Evolutionary conservation across 1,140 invertebrate genomes (phyloP).

Genomic region (Brachionus sp.): DNA sequence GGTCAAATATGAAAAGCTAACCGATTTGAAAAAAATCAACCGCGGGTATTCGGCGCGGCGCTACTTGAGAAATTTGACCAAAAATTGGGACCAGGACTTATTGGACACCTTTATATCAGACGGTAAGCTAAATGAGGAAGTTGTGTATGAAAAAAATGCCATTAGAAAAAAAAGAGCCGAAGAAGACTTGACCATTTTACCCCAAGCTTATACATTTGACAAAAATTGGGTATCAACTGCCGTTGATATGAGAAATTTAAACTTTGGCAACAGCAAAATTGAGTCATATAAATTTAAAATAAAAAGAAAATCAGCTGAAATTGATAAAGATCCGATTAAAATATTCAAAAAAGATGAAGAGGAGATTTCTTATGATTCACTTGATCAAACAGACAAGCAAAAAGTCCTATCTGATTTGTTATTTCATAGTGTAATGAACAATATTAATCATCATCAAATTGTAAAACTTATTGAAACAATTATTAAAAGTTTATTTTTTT

Average conservation of each 20-base stretch:
- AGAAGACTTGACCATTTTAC: constrained; percentile 9
- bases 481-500: background rate
- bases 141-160: background rate
- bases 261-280: background rate
- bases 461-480: background rate
- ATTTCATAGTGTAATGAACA: constrained; percentile 27
- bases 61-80: constrained; percentile 37
- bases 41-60: constrained; percentile 16
- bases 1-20: background rate
- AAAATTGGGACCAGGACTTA: constrained; percentile 40
- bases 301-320: background rate
- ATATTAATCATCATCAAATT: constrained; percentile 26
- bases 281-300: background rate
- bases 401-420: constrained; percentile 36
- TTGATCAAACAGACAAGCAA: constrained; percentile 37
- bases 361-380: background rate
- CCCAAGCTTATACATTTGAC: constrained; percentile 26
- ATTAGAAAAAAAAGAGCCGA: background rate
- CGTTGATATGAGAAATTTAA: background rate
- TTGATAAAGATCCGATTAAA: background rate
- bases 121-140: constrained; percentile 6
- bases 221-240: background rate
- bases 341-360: background rate
- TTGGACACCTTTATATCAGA: constrained; percentile 41
- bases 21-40: background rate